phyloP scores from a whole-genome alignment of 2,888 invertebrate species.

The Sarcophaga variegata region DNA sequence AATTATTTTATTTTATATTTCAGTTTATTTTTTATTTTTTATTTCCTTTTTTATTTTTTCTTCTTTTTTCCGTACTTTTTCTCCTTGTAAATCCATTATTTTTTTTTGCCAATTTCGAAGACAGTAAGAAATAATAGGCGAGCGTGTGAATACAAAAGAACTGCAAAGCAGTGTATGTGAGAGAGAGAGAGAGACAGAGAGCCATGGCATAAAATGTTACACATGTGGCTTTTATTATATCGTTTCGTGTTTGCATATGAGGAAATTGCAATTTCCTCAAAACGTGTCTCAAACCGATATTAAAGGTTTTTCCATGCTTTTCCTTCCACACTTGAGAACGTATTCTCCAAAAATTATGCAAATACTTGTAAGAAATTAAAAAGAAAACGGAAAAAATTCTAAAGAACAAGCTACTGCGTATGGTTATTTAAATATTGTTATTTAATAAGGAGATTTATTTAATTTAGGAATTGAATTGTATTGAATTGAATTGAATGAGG shows the following conservation, averaged over 20 bases:
- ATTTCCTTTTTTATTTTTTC: conserved; percentile 1
- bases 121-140: not conserved
- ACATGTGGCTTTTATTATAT: conserved; percentile 67
- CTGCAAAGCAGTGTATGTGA: no score
- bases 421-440: no score
- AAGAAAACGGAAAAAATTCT: not conserved
- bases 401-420: no score
- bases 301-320: conserved; percentile 41
- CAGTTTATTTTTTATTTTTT: not conserved
- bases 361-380: not conserved
- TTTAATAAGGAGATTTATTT: no score
- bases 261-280: conserved; percentile 66
- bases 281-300: conserved; percentile 60
- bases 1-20: conserved; percentile 58
- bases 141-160: not conserved
- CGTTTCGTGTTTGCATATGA: conserved; percentile 59
- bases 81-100: not conserved
- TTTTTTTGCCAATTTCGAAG: not conserved
- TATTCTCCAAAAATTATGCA: not conserved
- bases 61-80: not conserved
- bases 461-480: no score
- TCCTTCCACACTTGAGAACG: not conserved
- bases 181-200: not conserved
- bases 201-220: conserved; percentile 29
- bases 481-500: no score